A percentile compares a stretch with the other conserved stretches of the same genome.
Conservation (phyloP, 2,888 invertebrate genomes). For the Ligdia adustata region DNA sequence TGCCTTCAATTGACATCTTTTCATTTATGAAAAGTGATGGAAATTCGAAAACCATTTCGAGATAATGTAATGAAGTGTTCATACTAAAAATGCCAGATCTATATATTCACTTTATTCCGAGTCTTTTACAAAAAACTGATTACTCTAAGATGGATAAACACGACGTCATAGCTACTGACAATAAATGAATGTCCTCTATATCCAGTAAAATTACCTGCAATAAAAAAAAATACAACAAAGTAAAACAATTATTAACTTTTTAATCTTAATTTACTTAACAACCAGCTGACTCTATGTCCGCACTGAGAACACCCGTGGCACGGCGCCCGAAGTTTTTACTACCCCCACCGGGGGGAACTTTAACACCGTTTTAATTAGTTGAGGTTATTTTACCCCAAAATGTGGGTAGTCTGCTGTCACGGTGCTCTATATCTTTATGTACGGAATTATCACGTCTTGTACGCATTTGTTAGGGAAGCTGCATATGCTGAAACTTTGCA, state of each 20-base stretch:
- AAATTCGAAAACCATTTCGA: too few species aligned
- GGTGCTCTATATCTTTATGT: conserved; percentile 23
- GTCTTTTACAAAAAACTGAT: too few species aligned
- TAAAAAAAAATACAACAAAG: too few species aligned
- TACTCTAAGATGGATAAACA: too few species aligned
- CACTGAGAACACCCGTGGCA: conserved; percentile 30
- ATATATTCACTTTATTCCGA: too few species aligned
- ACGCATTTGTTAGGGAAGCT: conserved; percentile 2
- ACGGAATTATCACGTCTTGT: conserved; percentile 18
- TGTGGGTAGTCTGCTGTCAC: conserved; percentile 42
- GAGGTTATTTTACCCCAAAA: conserved; percentile 51
- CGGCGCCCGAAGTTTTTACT: conserved; percentile 55
- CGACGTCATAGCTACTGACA: too few species aligned
- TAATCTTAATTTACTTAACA: not conserved
- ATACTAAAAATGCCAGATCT: too few species aligned
- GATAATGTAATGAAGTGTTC: too few species aligned
- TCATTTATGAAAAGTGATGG: too few species aligned
- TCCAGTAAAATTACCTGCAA: too few species aligned
- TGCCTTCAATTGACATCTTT: too few species aligned
- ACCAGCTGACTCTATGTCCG: conserved; percentile 27
- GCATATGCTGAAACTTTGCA: not conserved
- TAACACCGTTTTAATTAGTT: conserved; percentile 64
- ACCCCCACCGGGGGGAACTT: conserved; percentile 53
- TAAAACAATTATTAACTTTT: not conserved
- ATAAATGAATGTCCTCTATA: too few species aligned